A percentile compares a stretch with the other conserved stretches of the same genome.
Conservation (phyloP, 2,888 invertebrate species). For the Microchrysa polita region DNA sequence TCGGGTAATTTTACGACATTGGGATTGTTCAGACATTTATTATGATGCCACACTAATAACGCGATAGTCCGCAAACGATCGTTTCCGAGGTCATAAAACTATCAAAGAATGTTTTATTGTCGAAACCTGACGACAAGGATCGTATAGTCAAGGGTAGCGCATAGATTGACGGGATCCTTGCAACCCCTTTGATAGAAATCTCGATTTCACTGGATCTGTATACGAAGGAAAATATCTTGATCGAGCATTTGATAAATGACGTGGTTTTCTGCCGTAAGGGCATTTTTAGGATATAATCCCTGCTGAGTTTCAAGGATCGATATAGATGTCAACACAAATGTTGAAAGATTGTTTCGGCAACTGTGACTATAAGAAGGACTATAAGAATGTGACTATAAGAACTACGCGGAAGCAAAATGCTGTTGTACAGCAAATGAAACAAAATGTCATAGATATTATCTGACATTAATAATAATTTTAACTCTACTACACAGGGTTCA, state of each 20-base stretch:
- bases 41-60: constrained; percentile 25
- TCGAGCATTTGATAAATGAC: constrained; percentile 11
- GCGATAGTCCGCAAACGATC: constrained; percentile 32
- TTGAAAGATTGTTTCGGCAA: neutral
- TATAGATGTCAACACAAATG: constrained; percentile 18
- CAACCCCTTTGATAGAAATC: constrained; percentile 24
- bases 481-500: no score
- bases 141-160: neutral
- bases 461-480: no score
- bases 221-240: constrained; percentile 14
- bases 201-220: neutral
- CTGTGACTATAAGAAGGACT: no score
- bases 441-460: no score
- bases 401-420: no score
- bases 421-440: no score
- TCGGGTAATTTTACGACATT: constrained; percentile 44
- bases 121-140: constrained; percentile 39
- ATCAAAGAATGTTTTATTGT: constrained; percentile 34
- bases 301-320: constrained; percentile 23
- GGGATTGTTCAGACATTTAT: neutral
- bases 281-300: constrained; percentile 3
- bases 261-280: neutral
- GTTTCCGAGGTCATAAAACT: constrained; percentile 35
- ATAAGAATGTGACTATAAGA: no score
- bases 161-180: constrained; percentile 9